Percentiles rank a stretch among this genome's conserved stretches.
These are phyloP conservation scores for Drosophila buzzatii DNA, from an alignment of 2,888 invertebrate genomes.

Conservation along the genomic window DNA sequence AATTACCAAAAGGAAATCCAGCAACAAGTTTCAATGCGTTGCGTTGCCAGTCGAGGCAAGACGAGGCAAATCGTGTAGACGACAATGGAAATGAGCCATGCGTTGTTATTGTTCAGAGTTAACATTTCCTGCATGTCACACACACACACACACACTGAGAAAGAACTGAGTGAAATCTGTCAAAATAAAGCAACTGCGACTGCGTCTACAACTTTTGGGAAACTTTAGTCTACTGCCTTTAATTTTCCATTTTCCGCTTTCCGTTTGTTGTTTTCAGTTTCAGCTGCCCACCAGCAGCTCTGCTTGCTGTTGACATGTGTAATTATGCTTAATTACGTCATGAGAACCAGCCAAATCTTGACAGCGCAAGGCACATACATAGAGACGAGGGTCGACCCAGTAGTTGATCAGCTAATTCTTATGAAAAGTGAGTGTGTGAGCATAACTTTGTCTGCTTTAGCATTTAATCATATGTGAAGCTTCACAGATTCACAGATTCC, in stretches of 20 bases:
- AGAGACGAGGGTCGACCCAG: background rate
- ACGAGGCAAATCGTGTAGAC: constrained; percentile 27
- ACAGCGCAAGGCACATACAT: constrained; percentile 35
- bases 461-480: background rate
- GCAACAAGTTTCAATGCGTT: constrained; percentile 37
- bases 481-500: background rate
- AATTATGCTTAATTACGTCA: constrained; percentile 75
- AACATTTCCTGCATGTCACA: constrained; percentile 72
- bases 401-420: constrained; percentile 1
- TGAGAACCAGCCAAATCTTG: constrained; percentile 62
- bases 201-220: constrained; percentile 15
- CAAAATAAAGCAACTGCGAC: constrained; percentile 62
- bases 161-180: constrained; percentile 68
- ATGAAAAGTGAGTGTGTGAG: background rate
- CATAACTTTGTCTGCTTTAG: no score
- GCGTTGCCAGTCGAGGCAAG: constrained; percentile 26
- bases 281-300: constrained; percentile 12
- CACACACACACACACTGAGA: constrained; percentile 21
- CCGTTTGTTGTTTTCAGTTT: constrained; percentile 8
- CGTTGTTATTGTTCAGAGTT: constrained; percentile 38
- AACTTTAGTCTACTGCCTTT: background rate
- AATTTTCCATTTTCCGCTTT: constrained; percentile 7
- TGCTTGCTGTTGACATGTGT: constrained; percentile 66
- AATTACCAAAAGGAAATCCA: constrained; percentile 74
- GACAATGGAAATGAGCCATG: constrained; percentile 56